Percentiles rank a stretch among this genome's conserved stretches.
Evolutionary conservation across 2,113 vertebrate species (phyloP).

Genomic region (Edolisoma coerulescens): DNA sequence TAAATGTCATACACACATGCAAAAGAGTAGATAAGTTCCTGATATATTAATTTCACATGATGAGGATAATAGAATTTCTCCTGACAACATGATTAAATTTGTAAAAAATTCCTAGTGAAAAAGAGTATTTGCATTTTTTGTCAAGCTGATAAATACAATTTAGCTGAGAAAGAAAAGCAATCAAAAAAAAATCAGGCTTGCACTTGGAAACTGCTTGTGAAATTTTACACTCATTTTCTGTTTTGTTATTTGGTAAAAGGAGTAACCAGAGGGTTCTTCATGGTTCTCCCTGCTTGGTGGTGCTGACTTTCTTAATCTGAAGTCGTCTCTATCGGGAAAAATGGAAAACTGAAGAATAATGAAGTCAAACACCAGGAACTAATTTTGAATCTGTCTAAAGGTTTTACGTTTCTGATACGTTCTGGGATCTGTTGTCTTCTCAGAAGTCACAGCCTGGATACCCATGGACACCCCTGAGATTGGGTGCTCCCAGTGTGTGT

Average conservation of each 20-base stretch:
- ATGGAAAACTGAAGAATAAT: background rate
- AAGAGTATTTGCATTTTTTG: background rate
- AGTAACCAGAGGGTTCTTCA: background rate
- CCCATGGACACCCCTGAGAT: fast-evolving
- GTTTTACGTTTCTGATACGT: background rate
- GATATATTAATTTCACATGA: background rate
- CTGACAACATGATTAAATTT: background rate
- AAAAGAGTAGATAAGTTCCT: background rate
- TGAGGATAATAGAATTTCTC: background rate
- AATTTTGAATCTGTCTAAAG: background rate
- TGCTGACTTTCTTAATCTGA: background rate
- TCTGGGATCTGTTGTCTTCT: background rate
- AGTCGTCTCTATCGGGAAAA: background rate
- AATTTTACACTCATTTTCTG: background rate
- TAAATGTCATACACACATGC: background rate
- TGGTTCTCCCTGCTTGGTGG: background rate
- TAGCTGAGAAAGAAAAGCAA: background rate
- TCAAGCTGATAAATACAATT: background rate
- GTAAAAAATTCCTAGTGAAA: background rate
- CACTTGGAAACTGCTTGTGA: background rate
- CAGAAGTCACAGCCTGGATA: background rate
- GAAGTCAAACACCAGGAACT: background rate
- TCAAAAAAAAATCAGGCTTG: background rate
- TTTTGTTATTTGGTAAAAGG: background rate
- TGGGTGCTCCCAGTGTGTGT: background rate